phyloP scores from a whole-genome alignment of 2,888 invertebrate genomes.

The Microctonus aethiopoides region DNA sequence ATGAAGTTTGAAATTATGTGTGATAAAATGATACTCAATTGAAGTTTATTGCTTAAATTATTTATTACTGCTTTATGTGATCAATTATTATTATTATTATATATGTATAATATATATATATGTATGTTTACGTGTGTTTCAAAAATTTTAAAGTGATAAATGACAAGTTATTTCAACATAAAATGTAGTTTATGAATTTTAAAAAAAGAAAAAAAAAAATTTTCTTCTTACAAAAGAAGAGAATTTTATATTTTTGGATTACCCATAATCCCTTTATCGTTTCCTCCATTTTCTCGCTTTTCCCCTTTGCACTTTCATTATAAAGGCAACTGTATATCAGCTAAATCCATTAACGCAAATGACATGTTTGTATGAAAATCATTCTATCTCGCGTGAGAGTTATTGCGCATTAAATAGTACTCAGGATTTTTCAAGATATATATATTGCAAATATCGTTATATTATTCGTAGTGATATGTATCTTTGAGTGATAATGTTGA shows the following conservation, averaged over 20 bases:
- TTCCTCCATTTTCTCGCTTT: background rate
- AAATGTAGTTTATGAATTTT: background rate
- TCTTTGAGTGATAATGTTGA: no score
- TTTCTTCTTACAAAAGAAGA: background rate
- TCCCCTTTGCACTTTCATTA: background rate
- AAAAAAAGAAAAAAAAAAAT: background rate
- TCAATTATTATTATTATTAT: background rate
- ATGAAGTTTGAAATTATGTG: background rate
- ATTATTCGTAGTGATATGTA: no score
- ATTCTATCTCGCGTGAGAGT: background rate
- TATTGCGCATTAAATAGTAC: background rate
- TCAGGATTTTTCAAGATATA: background rate
- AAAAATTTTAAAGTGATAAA: background rate
- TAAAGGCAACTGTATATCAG: background rate
- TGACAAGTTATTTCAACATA: background rate
- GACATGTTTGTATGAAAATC: background rate
- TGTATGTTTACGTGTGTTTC: background rate
- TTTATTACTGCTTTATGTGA: background rate
- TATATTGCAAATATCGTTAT: background rate
- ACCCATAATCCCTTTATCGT: background rate
- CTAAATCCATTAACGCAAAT: background rate
- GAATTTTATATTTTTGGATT: background rate
- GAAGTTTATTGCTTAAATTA: background rate
- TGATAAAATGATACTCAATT: background rate
- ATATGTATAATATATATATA: background rate